Conservation (phyloP, 1,140 invertebrate genomes). For the Chlorops oryzae region DNA sequence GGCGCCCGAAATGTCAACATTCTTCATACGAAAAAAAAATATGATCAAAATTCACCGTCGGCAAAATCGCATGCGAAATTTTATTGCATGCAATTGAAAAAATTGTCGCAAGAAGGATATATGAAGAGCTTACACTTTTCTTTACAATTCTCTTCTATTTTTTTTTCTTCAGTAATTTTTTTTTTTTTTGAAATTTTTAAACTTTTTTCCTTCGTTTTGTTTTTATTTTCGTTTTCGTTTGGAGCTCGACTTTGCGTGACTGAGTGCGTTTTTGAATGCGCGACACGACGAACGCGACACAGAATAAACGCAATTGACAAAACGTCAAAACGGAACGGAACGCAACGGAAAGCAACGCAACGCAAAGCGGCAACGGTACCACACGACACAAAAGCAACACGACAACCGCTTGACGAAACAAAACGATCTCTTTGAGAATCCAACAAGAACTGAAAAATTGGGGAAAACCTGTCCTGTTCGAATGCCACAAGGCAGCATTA, state of each 20-base stretch:
- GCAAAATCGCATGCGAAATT: neutral
- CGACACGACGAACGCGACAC: no score
- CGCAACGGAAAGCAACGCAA: no score
- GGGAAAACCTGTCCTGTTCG: constrained; percentile 43
- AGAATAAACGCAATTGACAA: no score
- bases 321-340: no score
- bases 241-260: no score
- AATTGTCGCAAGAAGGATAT: neutral
- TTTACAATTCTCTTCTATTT: neutral
- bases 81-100: neutral
- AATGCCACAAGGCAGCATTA: neutral
- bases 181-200: neutral
- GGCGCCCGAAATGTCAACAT: no score
- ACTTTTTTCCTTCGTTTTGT: neutral
- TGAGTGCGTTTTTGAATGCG: no score
- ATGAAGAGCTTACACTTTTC: neutral
- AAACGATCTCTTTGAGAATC: constrained; percentile 35
- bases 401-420: neutral
- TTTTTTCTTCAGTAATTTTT: neutral
- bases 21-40: no score
- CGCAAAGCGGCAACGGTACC: constrained; percentile 2
- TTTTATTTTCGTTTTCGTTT: neutral
- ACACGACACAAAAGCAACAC: constrained; percentile 10
- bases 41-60: no score
- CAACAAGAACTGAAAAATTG: constrained; percentile 45